Percentiles rank a stretch among this genome's conserved stretches.
Conservation (phyloP, 2,797 vertebrate genomes). For the Chloroceryle inda region DNA sequence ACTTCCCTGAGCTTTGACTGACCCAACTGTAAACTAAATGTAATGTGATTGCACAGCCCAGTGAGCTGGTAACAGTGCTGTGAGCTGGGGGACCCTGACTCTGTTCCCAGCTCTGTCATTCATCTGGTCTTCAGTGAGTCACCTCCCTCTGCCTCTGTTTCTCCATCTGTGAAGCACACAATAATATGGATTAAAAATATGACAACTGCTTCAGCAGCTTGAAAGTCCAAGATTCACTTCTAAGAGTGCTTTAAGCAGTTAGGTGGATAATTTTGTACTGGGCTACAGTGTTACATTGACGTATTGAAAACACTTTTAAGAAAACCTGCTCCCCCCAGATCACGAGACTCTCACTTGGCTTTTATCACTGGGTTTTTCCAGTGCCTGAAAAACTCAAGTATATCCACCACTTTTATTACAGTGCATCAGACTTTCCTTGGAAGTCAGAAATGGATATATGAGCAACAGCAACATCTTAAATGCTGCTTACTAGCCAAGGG, state of each 20-base stretch:
- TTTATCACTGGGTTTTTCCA: background rate
- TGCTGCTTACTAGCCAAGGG: background rate
- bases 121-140: background rate
- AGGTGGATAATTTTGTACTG: background rate
- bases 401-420: background rate
- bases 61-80: background rate
- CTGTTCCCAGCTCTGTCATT: background rate
- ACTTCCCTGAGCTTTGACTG: background rate
- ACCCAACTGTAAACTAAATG: background rate
- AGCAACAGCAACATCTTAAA: background rate
- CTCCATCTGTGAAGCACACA: background rate
- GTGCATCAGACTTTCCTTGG: background rate
- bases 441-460: background rate
- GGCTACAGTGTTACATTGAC: background rate
- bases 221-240: background rate
- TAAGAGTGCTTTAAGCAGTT: background rate
- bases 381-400: background rate
- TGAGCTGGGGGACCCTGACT: background rate
- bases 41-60: background rate
- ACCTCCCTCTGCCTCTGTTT: background rate
- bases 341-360: background rate
- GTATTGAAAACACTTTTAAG: background rate
- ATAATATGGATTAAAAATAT: background rate
- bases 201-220: background rate
- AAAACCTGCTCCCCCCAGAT: background rate